Evolutionary conservation across 2,888 invertebrate genomes (phyloP).

Genomic region (Augiades crinisus): DNA sequence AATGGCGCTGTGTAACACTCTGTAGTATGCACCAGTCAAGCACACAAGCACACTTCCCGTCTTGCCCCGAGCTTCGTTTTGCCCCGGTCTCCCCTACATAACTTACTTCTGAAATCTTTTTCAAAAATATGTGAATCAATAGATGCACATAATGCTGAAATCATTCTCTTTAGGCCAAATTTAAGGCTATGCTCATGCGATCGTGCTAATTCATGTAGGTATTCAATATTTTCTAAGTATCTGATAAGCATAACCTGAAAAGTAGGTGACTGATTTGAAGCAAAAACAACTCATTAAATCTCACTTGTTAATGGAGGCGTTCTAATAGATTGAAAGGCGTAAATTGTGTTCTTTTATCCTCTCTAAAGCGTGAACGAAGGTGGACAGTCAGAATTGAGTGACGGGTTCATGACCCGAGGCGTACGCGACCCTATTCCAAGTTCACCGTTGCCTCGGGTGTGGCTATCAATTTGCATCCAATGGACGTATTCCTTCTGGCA

Average conservation of each 20-base stretch:
- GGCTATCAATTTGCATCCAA: slow-evolving; percentile 56
- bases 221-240: too few relatives aligned
- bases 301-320: slow-evolving; percentile 13
- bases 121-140: too few relatives aligned
- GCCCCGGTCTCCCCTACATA: too few relatives aligned
- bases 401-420: slow-evolving; percentile 55
- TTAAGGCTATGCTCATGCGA: too few relatives aligned
- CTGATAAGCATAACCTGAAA: not conserved
- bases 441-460: slow-evolving; percentile 50
- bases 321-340: slow-evolving; percentile 21
- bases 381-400: slow-evolving; percentile 40
- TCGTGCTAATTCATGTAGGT: too few relatives aligned
- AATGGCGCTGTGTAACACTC: too few relatives aligned
- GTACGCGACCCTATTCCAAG: slow-evolving; percentile 57
- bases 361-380: slow-evolving; percentile 35
- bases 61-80: too few relatives aligned
- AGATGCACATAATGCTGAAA: too few relatives aligned
- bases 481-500: slow-evolving; percentile 34
- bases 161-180: too few relatives aligned
- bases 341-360: slow-evolving; percentile 31
- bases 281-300: slow-evolving; percentile 3
- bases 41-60: too few relatives aligned
- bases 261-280: not conserved
- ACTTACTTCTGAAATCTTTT: too few relatives aligned
- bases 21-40: too few relatives aligned